Percentiles rank a stretch among this genome's conserved stretches.
These are phyloP conservation scores for Setophaga kirtlandii DNA, from an alignment of 2,113 vertebrate genomes.

Conservation along the genomic window DNA sequence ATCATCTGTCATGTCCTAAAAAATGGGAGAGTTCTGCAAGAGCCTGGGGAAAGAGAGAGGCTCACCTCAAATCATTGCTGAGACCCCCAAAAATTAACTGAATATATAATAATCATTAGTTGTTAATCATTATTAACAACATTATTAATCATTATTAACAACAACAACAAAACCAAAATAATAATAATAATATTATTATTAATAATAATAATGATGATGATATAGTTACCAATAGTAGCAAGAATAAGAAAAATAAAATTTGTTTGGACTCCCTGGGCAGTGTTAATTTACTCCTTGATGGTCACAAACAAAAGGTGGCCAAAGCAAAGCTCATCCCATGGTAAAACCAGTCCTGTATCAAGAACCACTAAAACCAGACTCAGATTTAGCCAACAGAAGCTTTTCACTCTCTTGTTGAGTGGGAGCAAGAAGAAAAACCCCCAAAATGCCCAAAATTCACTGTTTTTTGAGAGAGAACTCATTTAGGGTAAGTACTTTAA, in stretches of 20 bases:
- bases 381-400: accelerated
- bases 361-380: not conserved
- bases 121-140: not conserved
- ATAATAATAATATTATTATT: accelerated
- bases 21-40: accelerated
- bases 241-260: not conserved
- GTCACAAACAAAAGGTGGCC: not conserved
- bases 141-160: not conserved
- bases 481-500: not conserved
- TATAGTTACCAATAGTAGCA: too few species aligned
- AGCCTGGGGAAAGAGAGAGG: not conserved
- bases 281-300: accelerated
- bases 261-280: not conserved
- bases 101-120: not conserved
- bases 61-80: not conserved
- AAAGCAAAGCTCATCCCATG: not conserved
- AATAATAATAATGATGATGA: too few species aligned
- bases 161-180: not conserved
- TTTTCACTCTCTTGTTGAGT: not conserved
- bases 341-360: not conserved
- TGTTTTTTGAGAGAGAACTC: not conserved
- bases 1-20: not conserved
- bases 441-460: not conserved
- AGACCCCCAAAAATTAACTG: not conserved
- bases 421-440: not conserved